A percentile compares a stretch with the other conserved stretches of the same genome.
Conservation (phyloP, 2,888 invertebrate species). For the Leuctra nigra region DNA sequence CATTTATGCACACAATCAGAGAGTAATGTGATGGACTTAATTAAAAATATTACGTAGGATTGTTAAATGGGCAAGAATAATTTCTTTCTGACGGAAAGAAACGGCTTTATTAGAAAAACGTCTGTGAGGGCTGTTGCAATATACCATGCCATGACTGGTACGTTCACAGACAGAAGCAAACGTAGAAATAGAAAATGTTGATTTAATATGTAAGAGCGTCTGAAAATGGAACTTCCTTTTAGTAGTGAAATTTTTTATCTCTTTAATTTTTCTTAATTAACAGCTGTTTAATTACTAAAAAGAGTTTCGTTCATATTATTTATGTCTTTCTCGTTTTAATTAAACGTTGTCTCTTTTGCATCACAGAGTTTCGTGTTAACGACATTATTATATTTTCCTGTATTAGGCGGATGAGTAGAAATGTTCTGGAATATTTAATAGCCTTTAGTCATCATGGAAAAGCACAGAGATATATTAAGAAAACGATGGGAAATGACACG, state of each 20-base stretch:
- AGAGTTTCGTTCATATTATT: conserved; percentile 11
- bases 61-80: not conserved
- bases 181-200: conserved; percentile 12
- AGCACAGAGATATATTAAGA: too few relatives aligned
- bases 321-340: conserved; percentile 18
- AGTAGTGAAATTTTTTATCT: conserved; percentile 10
- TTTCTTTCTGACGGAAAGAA: not conserved
- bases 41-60: not conserved
- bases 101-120: conserved; percentile 9
- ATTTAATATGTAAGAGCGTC: too few relatives aligned
- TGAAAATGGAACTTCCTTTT: too few relatives aligned
- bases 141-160: too few relatives aligned
- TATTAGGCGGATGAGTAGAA: too few relatives aligned
- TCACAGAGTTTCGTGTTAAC: conserved; percentile 11
- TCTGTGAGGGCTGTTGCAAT: not conserved
- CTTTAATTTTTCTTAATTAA: conserved; percentile 16
- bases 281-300: conserved; percentile 12
- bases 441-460: too few relatives aligned
- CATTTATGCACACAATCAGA: too few relatives aligned
- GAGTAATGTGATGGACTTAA: conserved; percentile 1
- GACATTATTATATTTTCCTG: not conserved
- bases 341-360: conserved; percentile 10
- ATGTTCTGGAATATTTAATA: too few relatives aligned
- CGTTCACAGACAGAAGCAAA: too few relatives aligned
- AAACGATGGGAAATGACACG: too few relatives aligned